Evolutionary conservation across 2,888 invertebrate species (phyloP).

Genomic region (Lamellibrachia satsuma): DNA sequence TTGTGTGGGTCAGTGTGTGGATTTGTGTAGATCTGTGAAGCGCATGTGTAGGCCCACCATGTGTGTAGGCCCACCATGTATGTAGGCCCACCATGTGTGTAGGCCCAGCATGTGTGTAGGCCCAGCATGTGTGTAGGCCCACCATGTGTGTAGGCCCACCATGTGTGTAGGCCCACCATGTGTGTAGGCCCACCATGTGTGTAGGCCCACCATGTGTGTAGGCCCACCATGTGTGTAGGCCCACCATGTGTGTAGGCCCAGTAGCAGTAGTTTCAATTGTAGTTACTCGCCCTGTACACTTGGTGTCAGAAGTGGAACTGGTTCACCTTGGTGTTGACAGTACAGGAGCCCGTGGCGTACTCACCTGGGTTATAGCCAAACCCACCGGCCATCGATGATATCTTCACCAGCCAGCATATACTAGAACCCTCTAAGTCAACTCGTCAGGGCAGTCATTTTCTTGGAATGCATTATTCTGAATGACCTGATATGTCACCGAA

Average conservation of each 20-base stretch:
- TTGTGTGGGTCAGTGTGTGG: background rate
- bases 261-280: too few relatives aligned
- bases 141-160: too few relatives aligned
- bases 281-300: background rate
- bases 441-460: background rate
- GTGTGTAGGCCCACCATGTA: too few relatives aligned
- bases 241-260: too few relatives aligned
- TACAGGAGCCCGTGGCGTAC: too few relatives aligned
- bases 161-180: too few relatives aligned
- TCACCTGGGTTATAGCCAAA: background rate
- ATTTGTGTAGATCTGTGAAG: background rate
- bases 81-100: too few relatives aligned
- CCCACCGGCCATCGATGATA: background rate
- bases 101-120: too few relatives aligned
- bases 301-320: background rate
- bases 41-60: too few relatives aligned
- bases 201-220: background rate
- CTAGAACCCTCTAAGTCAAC: background rate
- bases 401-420: background rate
- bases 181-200: too few relatives aligned
- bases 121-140: too few relatives aligned
- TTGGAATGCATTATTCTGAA: slow-evolving; percentile 5
- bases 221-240: too few relatives aligned
- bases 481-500: background rate
- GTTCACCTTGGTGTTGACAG: background rate